Conservation (phyloP, 1,140 invertebrate species). For the Diuraphis noxia region DNA sequence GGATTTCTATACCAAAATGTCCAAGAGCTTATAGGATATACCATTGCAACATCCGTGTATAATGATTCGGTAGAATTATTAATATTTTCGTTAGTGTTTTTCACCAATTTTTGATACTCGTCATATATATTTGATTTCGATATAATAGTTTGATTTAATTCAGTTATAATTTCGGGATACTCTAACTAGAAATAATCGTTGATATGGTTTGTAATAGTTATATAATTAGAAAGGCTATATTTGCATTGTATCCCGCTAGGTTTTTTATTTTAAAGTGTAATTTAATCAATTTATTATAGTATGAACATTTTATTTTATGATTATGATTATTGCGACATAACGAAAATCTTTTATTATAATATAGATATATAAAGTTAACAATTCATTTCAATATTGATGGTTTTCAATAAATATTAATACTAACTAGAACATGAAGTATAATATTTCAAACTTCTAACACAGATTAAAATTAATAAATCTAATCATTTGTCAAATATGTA, state of each 20-base stretch:
- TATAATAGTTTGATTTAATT: too few species aligned
- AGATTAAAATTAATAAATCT: neutral
- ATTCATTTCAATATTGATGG: neutral
- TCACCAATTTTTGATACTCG: neutral
- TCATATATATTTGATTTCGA: neutral
- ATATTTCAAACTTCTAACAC: neutral
- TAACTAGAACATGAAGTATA: neutral
- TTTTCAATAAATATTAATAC: neutral
- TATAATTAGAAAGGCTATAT: neutral
- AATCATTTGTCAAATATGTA: neutral
- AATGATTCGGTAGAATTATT: neutral
- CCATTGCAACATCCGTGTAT: neutral
- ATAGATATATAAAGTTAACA: neutral
- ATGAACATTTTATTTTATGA: neutral
- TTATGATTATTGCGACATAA: neutral
- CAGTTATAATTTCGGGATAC: neutral
- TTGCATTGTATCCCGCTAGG: neutral
- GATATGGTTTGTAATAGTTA: neutral
- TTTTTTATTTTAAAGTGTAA: neutral
- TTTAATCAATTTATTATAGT: neutral
- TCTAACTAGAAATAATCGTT: neutral
- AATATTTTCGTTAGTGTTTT: neutral
- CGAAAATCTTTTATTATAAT: neutral
- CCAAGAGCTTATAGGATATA: conserved; percentile 21
- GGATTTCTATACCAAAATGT: conserved; percentile 35